Evolutionary conservation across 2,797 vertebrate genomes (phyloP).

Genomic region (Nothura maculosa): DNA sequence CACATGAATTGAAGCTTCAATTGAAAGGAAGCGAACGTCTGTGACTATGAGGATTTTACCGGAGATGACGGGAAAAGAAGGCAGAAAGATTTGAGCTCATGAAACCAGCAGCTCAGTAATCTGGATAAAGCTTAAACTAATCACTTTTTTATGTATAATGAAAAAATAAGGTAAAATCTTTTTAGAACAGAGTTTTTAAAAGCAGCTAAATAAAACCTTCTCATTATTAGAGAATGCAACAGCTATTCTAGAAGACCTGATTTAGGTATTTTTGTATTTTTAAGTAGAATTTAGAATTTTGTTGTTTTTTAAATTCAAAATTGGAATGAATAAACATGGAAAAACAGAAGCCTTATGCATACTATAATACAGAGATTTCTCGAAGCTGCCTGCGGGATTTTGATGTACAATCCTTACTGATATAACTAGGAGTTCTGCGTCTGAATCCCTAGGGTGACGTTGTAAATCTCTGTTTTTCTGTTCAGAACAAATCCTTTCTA

Average conservation of each 20-base stretch:
- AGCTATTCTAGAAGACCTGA: not conserved
- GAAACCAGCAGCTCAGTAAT: constrained; percentile 47
- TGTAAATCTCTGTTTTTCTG: constrained; percentile 13
- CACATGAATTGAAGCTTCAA: not conserved
- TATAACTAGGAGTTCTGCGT: constrained; percentile 31
- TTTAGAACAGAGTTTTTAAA: constrained; percentile 17
- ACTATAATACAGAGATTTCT: constrained; percentile 38
- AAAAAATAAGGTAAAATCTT: constrained; percentile 46
- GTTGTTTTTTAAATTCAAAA: not conserved
- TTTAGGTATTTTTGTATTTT: constrained; percentile 21
- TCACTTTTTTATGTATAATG: constrained; percentile 9
- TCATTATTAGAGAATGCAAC: not conserved
- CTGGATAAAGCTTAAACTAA: constrained; percentile 63
- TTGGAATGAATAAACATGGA: constrained; percentile 8
- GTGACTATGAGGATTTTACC: constrained; percentile 19
- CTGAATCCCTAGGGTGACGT: constrained; percentile 29
- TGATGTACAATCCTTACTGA: constrained; percentile 6
- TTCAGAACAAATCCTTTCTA: constrained; percentile 41
- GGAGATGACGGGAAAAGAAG: constrained; percentile 23
- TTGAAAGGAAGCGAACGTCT: constrained; percentile 21
- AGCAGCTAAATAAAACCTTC: constrained; percentile 19
- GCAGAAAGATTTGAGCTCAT: constrained; percentile 17
- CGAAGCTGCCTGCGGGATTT: constrained; percentile 48
- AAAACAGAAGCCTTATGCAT: not conserved
- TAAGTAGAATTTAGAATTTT: not conserved